Conservation (phyloP, 2,113 vertebrate genomes). For the Porphyrio hochstetteri region DNA sequence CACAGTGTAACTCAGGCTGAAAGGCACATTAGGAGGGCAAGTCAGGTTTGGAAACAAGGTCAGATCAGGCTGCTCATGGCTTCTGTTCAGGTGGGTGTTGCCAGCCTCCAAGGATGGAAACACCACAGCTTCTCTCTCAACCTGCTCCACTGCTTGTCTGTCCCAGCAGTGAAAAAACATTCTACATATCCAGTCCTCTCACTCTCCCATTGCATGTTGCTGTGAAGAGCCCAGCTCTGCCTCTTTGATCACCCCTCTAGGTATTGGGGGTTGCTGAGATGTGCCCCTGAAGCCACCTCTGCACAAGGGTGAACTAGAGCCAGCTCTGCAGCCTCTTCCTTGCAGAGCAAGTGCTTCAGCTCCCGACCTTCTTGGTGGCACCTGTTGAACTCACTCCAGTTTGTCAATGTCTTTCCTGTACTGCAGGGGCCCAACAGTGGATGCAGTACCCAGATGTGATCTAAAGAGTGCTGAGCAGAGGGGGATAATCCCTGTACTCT, state of each 20-base stretch:
- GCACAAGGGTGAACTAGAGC: neutral
- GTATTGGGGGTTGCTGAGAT: neutral
- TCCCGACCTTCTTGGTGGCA: fast-evolving
- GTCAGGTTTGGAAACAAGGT: neutral
- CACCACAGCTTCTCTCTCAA: neutral
- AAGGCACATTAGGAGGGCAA: neutral
- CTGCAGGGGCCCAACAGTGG: neutral
- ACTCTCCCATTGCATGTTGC: fast-evolving
- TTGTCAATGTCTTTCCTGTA: neutral
- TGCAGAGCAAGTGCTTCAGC: neutral
- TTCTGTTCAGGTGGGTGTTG: neutral
- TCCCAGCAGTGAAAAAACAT: neutral
- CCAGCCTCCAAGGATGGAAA: neutral
- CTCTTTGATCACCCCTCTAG: fast-evolving
- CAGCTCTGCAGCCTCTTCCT: neutral
- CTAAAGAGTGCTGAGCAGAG: neutral
- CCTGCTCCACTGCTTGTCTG: neutral
- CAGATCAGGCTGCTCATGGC: neutral
- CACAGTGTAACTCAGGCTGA: neutral
- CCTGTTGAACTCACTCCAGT: neutral
- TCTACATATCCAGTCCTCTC: neutral
- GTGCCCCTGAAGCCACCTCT: fast-evolving
- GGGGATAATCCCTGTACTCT: neutral
- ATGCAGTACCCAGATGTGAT: neutral
- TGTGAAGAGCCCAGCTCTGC: neutral